Conservation (phyloP, 1,140 invertebrate species). For the Drosophila nigrodunni region DNA sequence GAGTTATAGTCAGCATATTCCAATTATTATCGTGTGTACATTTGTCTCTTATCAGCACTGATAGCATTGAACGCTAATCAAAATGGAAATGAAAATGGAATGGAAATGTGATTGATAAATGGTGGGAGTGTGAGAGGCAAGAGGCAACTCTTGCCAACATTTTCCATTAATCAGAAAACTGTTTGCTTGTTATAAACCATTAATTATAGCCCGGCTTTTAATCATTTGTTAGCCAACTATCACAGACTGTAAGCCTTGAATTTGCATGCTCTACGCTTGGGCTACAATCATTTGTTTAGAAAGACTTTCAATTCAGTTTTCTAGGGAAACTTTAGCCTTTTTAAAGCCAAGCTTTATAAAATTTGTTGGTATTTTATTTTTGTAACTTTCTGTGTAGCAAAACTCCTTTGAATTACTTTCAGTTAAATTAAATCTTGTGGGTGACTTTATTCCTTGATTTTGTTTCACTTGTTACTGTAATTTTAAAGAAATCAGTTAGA, state of each 20-base stretch:
- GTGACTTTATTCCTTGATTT: too few species aligned
- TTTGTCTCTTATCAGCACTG: neutral
- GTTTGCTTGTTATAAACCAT: neutral
- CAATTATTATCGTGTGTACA: conserved; percentile 6
- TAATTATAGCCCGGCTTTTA: conserved; percentile 5
- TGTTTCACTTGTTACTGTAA: too few species aligned
- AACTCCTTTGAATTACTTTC: too few species aligned
- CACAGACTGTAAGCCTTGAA: neutral
- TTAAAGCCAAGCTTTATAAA: too few species aligned
- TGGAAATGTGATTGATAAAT: neutral
- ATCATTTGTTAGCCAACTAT: conserved; percentile 35
- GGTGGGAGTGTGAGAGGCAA: neutral
- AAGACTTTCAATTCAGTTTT: too few species aligned
- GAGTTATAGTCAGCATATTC: neutral
- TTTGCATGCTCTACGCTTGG: neutral
- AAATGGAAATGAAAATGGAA: conserved; percentile 2
- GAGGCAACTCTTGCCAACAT: neutral
- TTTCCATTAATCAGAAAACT: neutral
- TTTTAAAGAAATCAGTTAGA: too few species aligned
- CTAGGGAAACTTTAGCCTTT: too few species aligned
- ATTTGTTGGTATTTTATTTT: too few species aligned
- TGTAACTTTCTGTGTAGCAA: too few species aligned
- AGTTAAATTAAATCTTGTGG: too few species aligned
- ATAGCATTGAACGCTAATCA: neutral
- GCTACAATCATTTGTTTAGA: too few species aligned